Percentiles rank a stretch among this genome's conserved stretches.
phyloP scores from a whole-genome alignment of 2,888 invertebrate genomes.

The Apotomis turbidana region DNA sequence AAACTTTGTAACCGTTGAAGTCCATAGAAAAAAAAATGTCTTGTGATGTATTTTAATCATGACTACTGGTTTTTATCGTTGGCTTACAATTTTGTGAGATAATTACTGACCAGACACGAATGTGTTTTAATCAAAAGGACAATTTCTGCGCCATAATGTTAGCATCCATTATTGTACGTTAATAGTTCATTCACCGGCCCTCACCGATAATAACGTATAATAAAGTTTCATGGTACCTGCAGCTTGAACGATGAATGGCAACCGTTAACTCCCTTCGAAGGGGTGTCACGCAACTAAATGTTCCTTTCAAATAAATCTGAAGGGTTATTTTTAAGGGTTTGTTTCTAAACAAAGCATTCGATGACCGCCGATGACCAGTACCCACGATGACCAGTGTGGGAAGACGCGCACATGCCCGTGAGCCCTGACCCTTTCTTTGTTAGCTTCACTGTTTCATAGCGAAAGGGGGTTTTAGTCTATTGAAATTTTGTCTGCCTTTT shows the following conservation, averaged over 20 bases:
- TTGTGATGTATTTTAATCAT: neutral
- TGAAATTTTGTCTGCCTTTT: conserved; percentile 54
- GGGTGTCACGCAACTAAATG: conserved; percentile 68
- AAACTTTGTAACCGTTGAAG: too few species aligned
- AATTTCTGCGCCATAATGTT: conserved; percentile 26
- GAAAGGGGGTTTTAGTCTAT: conserved; percentile 65
- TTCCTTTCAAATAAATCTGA: conserved; percentile 66
- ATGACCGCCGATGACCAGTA: conserved; percentile 80
- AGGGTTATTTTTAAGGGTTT: conserved; percentile 73
- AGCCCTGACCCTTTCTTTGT: conserved; percentile 74
- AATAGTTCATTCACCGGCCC: conserved; percentile 42
- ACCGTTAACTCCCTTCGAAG: conserved; percentile 66
- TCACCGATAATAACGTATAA: conserved; percentile 38
- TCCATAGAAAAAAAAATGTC: too few species aligned
- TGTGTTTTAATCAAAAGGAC: conserved; percentile 19
- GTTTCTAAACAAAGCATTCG: conserved; percentile 71
- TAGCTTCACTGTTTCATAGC: conserved; percentile 64
- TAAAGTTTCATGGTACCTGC: conserved; percentile 40
- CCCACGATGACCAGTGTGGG: conserved; percentile 79
- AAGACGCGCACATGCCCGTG: conserved; percentile 67
- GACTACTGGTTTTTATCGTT: neutral
- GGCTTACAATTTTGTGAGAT: neutral
- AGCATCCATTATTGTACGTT: conserved; percentile 31
- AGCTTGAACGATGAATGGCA: conserved; percentile 56
- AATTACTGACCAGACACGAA: conserved; percentile 13